phyloP scores from a whole-genome alignment of 37 sponge, comb jelly and placozoan species.

The Hormiphora californensis region DNA sequence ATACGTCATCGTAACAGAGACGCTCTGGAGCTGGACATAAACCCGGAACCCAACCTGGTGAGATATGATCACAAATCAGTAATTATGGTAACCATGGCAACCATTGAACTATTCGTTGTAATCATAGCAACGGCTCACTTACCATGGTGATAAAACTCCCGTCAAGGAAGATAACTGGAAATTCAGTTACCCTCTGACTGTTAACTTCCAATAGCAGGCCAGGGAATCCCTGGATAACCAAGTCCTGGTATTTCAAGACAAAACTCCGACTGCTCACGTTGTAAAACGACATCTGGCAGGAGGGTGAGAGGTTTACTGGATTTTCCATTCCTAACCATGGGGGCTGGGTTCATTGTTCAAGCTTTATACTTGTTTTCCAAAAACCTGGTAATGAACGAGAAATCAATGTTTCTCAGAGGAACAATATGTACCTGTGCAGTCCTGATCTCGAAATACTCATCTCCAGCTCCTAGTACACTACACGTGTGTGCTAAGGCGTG shows the following conservation, averaged over 20 bases:
- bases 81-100: too few species aligned
- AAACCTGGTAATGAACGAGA: too few species aligned
- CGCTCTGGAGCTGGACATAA: background rate
- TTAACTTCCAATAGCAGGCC: constrained; percentile 32
- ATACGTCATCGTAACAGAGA: constrained; percentile 39
- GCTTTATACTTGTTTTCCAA: too few species aligned
- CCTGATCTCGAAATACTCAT: background rate
- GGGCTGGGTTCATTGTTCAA: too few species aligned
- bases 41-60: constrained; percentile 22
- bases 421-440: constrained; percentile 1
- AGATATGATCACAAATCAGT: too few species aligned
- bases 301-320: too few species aligned
- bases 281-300: background rate
- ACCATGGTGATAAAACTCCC: constrained; percentile 51
- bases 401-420: too few species aligned
- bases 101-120: too few species aligned
- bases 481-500: background rate
- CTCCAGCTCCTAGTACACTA: too few species aligned
- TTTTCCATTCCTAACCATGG: too few species aligned
- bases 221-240: constrained; percentile 16
- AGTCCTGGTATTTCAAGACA: background rate
- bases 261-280: background rate
- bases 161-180: constrained; percentile 1
- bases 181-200: background rate
- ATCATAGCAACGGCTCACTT: too few species aligned